A percentile compares a stretch with the other conserved stretches of the same genome.
Evolutionary conservation across 2,888 invertebrate species (phyloP).

Genomic region (Plebejus anna): DNA sequence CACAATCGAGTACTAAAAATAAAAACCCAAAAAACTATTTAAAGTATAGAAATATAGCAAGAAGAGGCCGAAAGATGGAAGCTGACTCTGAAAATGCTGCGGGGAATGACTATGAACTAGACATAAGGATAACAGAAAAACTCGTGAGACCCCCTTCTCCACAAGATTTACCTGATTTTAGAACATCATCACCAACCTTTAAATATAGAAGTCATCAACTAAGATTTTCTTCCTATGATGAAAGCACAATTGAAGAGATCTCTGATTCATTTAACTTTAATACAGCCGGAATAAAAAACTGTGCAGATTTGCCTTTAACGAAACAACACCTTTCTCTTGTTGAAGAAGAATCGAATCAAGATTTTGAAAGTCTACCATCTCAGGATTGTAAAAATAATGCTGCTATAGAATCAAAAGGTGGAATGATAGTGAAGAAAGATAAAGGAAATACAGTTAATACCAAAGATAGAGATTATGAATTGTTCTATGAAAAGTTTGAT

Average conservation of each 20-base stretch:
- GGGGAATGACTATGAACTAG: conserved; percentile 53
- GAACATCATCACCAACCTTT: conserved; percentile 54
- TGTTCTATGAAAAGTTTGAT: conserved; percentile 65
- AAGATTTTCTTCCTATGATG: conserved; percentile 60
- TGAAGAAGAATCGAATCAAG: conserved; percentile 75
- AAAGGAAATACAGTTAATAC: conserved; percentile 38
- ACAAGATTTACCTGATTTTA: conserved; percentile 47
- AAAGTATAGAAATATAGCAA: conserved; percentile 61
- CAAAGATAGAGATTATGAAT: conserved; percentile 52
- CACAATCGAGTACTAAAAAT: conserved; percentile 58
- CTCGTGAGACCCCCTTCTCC: conserved; percentile 50
- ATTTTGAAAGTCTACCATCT: conserved; percentile 66
- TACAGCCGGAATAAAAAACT: conserved; percentile 53
- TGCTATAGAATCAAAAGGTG: conserved; percentile 22
- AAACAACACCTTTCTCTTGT: conserved; percentile 73
- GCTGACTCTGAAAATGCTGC: conserved; percentile 31
- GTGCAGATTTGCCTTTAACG: conserved; percentile 56
- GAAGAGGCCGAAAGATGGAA: conserved; percentile 59
- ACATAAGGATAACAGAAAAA: conserved; percentile 64
- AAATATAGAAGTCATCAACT: conserved; percentile 59
- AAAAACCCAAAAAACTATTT: conserved; percentile 58
- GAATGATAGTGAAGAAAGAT: conserved; percentile 26
- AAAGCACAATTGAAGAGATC: conserved; percentile 42
- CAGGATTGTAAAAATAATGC: conserved; percentile 39
- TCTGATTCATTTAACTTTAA: conserved; percentile 50